phyloP scores from a whole-genome alignment of 2,888 invertebrate genomes.

The Patella caerulea region DNA sequence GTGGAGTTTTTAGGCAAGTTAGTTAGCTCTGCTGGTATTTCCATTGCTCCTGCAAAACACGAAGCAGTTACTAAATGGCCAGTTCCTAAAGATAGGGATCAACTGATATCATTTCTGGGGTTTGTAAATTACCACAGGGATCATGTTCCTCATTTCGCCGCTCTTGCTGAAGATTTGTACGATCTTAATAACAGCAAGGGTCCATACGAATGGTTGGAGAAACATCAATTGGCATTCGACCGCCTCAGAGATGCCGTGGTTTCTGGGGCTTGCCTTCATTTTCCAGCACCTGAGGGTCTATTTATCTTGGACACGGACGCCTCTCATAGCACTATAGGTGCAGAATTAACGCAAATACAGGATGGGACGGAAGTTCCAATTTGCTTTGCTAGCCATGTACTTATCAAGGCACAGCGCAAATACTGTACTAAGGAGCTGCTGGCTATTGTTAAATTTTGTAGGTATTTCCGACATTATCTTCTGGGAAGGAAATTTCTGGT shows the following conservation, averaged over 20 bases:
- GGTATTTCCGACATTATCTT: constrained; percentile 40
- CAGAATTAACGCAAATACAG: constrained; percentile 39
- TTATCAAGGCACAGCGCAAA: constrained; percentile 32
- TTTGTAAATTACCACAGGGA: constrained; percentile 38
- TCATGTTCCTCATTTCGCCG: constrained; percentile 31
- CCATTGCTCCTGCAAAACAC: constrained; percentile 13
- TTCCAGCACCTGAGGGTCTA: too few species aligned
- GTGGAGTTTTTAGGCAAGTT: constrained; percentile 31
- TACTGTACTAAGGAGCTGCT: constrained; percentile 35
- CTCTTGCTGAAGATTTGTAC: constrained; percentile 32
- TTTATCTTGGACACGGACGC: too few species aligned
- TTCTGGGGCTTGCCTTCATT: constrained; percentile 23
- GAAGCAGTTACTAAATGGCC: constrained; percentile 33
- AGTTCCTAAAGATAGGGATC: constrained; percentile 13
- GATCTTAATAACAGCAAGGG: constrained; percentile 15
- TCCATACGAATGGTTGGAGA: constrained; percentile 18
- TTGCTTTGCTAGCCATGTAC: constrained; percentile 32
- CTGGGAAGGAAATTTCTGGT: too few species aligned
- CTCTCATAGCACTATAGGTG: constrained; percentile 37
- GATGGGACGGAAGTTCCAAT: constrained; percentile 35
- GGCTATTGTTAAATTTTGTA: constrained; percentile 33
- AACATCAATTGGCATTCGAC: constrained; percentile 22
- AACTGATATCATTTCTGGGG: constrained; percentile 38
- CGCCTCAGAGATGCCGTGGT: constrained; percentile 16
- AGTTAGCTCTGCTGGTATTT: constrained; percentile 24